phyloP scores from a whole-genome alignment of 2,797 vertebrate genomes.

The Halcyon smyrnensis region DNA sequence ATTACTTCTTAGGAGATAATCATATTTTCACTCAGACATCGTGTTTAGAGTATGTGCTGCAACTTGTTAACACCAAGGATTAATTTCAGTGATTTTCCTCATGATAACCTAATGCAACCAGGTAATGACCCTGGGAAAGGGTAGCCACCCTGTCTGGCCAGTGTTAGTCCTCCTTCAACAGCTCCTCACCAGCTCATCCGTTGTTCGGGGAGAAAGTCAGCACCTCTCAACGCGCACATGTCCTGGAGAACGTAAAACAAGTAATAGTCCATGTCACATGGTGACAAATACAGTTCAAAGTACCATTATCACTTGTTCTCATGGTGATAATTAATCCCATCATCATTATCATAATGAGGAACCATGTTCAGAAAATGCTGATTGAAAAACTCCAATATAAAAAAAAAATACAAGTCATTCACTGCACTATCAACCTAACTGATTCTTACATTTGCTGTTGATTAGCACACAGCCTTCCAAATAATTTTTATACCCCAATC shows the following conservation, averaged over 20 bases:
- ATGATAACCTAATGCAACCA: conserved; percentile 44
- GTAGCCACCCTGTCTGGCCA: background rate
- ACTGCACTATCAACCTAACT: conserved; percentile 64
- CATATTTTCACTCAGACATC: background rate
- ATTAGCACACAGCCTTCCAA: conserved; percentile 72
- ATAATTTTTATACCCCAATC: conserved; percentile 66
- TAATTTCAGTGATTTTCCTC: conserved; percentile 5
- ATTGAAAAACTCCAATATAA: conserved; percentile 71
- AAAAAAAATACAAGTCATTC: conserved; percentile 59
- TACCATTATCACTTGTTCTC: conserved; percentile 57
- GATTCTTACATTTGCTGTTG: conserved; percentile 63
- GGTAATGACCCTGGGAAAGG: background rate
- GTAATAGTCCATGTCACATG: conserved; percentile 1
- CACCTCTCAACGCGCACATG: background rate
- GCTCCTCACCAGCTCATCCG: background rate
- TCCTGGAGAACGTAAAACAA: conserved; percentile 45
- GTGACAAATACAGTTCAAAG: conserved; percentile 74
- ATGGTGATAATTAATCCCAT: conserved; percentile 77
- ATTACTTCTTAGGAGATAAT: conserved; percentile 38
- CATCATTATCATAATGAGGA: conserved; percentile 73
- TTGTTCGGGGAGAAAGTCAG: background rate
- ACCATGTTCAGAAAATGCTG: conserved; percentile 67
- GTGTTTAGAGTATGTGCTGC: background rate
- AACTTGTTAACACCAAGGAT: background rate
- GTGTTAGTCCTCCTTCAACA: background rate